Base-by-base conservation (phyloP, 2,888 invertebrate genomes). In the Mesoligia furuncula region DNA sequence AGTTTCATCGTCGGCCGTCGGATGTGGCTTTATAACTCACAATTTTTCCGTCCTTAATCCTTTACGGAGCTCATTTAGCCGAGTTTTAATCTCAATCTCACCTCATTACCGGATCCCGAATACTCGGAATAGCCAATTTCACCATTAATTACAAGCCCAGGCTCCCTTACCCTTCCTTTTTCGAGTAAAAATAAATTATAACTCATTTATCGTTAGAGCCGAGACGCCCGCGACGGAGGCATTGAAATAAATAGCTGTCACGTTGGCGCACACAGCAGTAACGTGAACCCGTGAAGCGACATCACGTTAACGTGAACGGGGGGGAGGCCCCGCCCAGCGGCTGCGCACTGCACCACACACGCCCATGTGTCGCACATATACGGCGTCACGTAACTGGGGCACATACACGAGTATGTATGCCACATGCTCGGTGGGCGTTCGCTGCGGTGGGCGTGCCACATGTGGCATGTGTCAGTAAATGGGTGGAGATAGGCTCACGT, bases 101-200 rank as follows among this genome's bases (percentile, higher is more conserved):
- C 95, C 96, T 96, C 96, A 96, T 96, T 96, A 96, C 95, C 93
- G 93, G 92, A 93, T 93, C 94, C 95, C 93, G 93, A 96, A 96
- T 95, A 94, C 95, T 95, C 93, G 94, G 96, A 96, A 96, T 95
- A 96, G 96, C 95, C 96, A 96, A 96, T 96, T 96, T 93, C 93
- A 91, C 92, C 96, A 96, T 96, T 96, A 96, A 96, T 96, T 96
- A 96, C 95, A 89, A 91, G 89, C 83, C 89, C 86, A 86, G 90
- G 91, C 93, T 91, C 93, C 93, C 93, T 92, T 93, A 94, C 95
- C 95, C 95, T 94, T 93, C 95, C 95, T 94, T 95, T 96, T 95
- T 94, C 94, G 93, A 93, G 96, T 95, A 96, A 96, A 96, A 96
- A 96, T 96, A 96, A 96, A 96, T 96, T 95, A 95, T 96, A 95